Evolutionary conservation across 2,888 invertebrate genomes (phyloP).

Genomic region (Harmothoe impar): DNA sequence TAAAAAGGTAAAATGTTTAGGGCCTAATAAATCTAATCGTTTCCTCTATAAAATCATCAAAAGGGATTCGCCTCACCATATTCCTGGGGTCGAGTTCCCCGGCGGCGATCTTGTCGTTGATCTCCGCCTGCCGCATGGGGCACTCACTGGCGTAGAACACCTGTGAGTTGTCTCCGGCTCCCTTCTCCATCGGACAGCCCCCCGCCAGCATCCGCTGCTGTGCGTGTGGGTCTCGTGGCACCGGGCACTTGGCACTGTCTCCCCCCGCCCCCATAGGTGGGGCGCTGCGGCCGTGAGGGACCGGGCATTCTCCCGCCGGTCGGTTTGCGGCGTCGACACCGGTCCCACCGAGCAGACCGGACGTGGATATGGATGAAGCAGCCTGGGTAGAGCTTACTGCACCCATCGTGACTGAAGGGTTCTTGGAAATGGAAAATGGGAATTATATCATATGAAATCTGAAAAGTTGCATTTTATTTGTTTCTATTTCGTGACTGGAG

Average conservation of each 20-base stretch:
- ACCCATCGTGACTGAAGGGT: constrained; percentile 4
- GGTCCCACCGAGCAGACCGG: background rate
- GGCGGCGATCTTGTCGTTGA: constrained; percentile 21
- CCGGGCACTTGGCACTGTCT: background rate
- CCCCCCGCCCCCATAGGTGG: background rate
- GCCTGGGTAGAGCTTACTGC: constrained; percentile 54
- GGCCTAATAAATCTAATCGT: too few relatives aligned
- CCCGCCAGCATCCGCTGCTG: background rate
- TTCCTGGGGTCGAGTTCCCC: constrained; percentile 57
- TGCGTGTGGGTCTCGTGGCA: background rate
- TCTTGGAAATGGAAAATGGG: background rate
- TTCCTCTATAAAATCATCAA: too few relatives aligned
- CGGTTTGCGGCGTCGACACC: background rate
- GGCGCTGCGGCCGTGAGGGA: background rate
- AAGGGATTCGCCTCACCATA: constrained; percentile 25
- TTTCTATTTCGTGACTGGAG: too few relatives aligned
- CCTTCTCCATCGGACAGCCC: constrained; percentile 29
- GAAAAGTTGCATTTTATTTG: too few relatives aligned
- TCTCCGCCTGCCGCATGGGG: background rate
- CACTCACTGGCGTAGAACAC: constrained; percentile 52
- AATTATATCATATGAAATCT: too few relatives aligned
- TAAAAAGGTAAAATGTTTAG: too few relatives aligned
- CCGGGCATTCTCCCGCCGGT: background rate
- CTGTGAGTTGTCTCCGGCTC: background rate
- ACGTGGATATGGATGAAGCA: background rate